These are phyloP conservation scores for Lamproptera curius DNA, from an alignment of 2,888 invertebrate genomes.

Conservation along the genomic window DNA sequence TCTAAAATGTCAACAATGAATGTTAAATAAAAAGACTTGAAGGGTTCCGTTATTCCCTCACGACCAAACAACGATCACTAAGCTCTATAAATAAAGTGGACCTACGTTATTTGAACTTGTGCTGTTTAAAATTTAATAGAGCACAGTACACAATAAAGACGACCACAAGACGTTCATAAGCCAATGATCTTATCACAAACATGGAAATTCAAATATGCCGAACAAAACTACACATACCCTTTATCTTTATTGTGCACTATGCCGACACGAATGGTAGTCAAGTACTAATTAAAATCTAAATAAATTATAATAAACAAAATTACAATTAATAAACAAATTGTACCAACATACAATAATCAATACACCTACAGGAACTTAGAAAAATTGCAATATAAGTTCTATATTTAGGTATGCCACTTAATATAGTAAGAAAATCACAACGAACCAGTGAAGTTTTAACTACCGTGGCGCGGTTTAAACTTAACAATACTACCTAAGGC, in stretches of 20 bases:
- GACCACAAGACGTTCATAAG: constrained; percentile 23
- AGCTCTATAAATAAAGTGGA: constrained; percentile 73
- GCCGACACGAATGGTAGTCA: constrained; percentile 56
- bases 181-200: constrained; percentile 10
- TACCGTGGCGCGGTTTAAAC: constrained; percentile 45
- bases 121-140: constrained; percentile 60
- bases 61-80: constrained; percentile 51
- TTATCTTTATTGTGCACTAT: constrained; percentile 44
- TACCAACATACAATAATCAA: constrained; percentile 75
- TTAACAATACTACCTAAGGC: constrained; percentile 52
- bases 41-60: constrained; percentile 47
- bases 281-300: constrained; percentile 61
- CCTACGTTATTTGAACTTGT: constrained; percentile 76
- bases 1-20: constrained; percentile 76
- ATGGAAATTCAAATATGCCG: not conserved
- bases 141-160: constrained; percentile 49
- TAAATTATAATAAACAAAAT: constrained; percentile 74
- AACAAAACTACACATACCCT: not conserved
- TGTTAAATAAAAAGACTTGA: constrained; percentile 75
- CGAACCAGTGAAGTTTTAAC: constrained; percentile 43
- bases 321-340: constrained; percentile 72
- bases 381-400: constrained; percentile 77
- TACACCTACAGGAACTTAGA: constrained; percentile 78
- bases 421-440: constrained; percentile 57
- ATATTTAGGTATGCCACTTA: constrained; percentile 78